Percentiles rank a stretch among this genome's conserved stretches.
phyloP scores from a whole-genome alignment of 1,140 invertebrate genomes.

The Psix sp. region DNA sequence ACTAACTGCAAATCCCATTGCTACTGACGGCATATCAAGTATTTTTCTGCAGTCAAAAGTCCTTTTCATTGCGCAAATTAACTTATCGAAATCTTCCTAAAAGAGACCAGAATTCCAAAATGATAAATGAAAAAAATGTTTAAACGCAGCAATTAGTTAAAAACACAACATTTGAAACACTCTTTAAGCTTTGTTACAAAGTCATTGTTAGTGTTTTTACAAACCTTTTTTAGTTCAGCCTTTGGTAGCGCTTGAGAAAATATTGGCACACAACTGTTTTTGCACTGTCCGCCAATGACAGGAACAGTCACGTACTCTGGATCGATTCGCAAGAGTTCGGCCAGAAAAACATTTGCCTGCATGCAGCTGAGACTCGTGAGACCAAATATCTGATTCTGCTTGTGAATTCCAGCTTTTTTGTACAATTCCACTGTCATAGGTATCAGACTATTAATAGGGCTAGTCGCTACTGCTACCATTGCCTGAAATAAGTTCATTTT shows the following conservation, averaged over 20 bases:
- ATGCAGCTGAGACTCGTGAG: slow-evolving; percentile 87
- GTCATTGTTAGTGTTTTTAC: slow-evolving; percentile 8
- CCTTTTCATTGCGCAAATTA: slow-evolving; percentile 68
- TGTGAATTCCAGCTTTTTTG: slow-evolving; percentile 80
- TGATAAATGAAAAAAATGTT: neutral
- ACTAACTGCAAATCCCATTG: slow-evolving; percentile 78
- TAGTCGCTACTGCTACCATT: slow-evolving; percentile 78
- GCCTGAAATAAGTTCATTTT: slow-evolving; percentile 68
- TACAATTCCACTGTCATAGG: slow-evolving; percentile 79
- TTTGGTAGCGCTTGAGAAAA: slow-evolving; percentile 84
- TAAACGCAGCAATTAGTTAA: neutral
- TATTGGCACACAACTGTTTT: slow-evolving; percentile 87
- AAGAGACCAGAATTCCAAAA: slow-evolving; percentile 5
- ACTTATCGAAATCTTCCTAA: slow-evolving; percentile 71
- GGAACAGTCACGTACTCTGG: slow-evolving; percentile 85
- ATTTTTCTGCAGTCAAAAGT: slow-evolving; percentile 45
- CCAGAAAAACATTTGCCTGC: slow-evolving; percentile 84
- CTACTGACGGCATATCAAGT: slow-evolving; percentile 60
- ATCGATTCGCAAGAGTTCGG: slow-evolving; percentile 78
- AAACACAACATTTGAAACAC: neutral
- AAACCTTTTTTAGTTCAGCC: slow-evolving; percentile 70
- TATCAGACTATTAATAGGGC: slow-evolving; percentile 80
- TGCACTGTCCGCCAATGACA: slow-evolving; percentile 89
- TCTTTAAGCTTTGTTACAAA: neutral
- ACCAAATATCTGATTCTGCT: slow-evolving; percentile 85